A percentile compares a stretch with the other conserved stretches of the same genome.
Evolutionary conservation across 2,113 vertebrate genomes (phyloP).

Genomic region (Buteo buteo): DNA sequence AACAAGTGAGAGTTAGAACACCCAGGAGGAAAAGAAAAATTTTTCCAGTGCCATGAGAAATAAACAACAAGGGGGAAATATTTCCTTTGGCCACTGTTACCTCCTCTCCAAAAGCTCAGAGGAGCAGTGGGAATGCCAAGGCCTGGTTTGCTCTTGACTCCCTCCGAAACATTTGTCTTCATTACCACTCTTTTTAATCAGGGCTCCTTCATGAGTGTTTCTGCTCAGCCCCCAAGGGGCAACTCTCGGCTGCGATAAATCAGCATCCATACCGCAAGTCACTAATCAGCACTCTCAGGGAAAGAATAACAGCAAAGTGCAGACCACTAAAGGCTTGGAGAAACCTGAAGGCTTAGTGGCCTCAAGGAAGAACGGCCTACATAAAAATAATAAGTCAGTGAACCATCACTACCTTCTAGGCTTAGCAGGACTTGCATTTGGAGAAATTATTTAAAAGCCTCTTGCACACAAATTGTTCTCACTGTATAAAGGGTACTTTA

Average conservation of each 20-base stretch:
- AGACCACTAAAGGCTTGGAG: constrained; percentile 73
- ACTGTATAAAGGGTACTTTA: background rate
- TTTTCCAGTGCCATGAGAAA: constrained; percentile 86
- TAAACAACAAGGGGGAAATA: constrained; percentile 83
- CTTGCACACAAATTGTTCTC: constrained; percentile 9
- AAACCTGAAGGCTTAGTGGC: constrained; percentile 60
- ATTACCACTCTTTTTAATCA: constrained; percentile 86
- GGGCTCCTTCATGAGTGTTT: constrained; percentile 81
- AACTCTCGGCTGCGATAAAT: constrained; percentile 80
- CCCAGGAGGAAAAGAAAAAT: constrained; percentile 84
- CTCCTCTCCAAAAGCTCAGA: constrained; percentile 78
- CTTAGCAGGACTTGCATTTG: background rate
- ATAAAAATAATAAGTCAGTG: constrained; percentile 41
- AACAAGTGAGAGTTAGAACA: constrained; percentile 91
- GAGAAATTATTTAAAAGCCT: constrained; percentile 46
- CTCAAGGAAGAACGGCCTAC: constrained; percentile 57
- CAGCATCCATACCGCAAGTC: constrained; percentile 80
- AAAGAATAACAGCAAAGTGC: constrained; percentile 78
- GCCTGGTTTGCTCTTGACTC: constrained; percentile 76
- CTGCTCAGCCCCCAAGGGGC: constrained; percentile 80
- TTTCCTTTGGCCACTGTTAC: constrained; percentile 82
- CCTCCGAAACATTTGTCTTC: constrained; percentile 83
- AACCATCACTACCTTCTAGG: constrained; percentile 50
- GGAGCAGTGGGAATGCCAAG: constrained; percentile 77
- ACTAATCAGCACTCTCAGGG: constrained; percentile 82